Base-by-base conservation (phyloP, 2,797 vertebrate genomes). In the Valencia hispanica region DNA sequence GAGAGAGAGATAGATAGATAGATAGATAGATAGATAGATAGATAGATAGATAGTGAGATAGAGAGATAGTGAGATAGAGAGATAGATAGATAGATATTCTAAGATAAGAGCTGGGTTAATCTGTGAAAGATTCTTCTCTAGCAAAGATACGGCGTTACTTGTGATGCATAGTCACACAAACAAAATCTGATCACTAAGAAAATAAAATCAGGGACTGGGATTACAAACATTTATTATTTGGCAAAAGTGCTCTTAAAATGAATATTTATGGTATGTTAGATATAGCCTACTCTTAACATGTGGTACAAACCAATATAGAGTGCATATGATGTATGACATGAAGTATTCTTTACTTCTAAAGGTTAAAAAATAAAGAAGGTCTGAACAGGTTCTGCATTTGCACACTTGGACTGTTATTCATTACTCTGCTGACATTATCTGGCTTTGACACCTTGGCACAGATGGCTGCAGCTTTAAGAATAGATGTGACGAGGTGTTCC, bases 381-480 rank as follows among this genome's bases (percentile, higher is more conserved):
- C 30, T 43, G 4, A 47, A 32, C 36, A 20, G 0, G 70, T 27
- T 0, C 76, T 18, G 63, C 70, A 80, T 88, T 87, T 69, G 78
- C 82, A 88, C 83, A 59, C 75, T 83, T 70, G 48, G 4, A 71
- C 70, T 2, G 80, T 70, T 76, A 78, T 22, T 65, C 55, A 78
- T 34, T 27, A 20, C 63, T 53, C 39, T 0, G 73, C 63, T 78
- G 82, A 80, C 78, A 74, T 10, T 63, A 48, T 51, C 69, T 30
- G 76, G 7, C 14, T 41, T 77, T 0, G 72, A 88, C 89, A 88
- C 85, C 70, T 88, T 83, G 0, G 45, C 59, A 3, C 51, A 57
- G 90, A 91, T 86, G 86, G 79, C 45, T 12, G 0, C 70, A 50
- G 86, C 79, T 43, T 79, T 17, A 75, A 41, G 74, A 82, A 84